Percentiles rank a stretch among this genome's conserved stretches.
These are phyloP conservation scores for Trichopoda pennipes DNA, from an alignment of 2,888 invertebrate genomes.

Conservation along the genomic window DNA sequence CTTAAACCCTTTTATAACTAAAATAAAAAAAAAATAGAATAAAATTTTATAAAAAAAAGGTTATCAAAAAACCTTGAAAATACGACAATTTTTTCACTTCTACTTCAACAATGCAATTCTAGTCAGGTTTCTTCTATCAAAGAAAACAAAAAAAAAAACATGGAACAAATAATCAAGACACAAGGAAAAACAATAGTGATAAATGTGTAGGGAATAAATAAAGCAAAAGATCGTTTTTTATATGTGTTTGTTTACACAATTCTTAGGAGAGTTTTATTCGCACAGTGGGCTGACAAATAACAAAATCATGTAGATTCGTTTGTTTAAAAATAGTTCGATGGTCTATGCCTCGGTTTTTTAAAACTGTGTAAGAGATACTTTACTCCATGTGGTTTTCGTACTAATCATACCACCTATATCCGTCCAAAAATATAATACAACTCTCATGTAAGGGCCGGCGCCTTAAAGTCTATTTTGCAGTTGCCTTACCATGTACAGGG, in stretches of 20 bases:
- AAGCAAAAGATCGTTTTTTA: constrained; percentile 39
- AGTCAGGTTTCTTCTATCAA: constrained; percentile 67
- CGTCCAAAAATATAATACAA: no score
- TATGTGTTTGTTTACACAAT: constrained; percentile 47
- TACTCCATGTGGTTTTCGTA: no score
- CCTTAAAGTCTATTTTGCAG: no score
- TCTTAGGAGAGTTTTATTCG: constrained; percentile 43
- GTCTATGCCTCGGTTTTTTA: no score
- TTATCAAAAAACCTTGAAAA: constrained; percentile 68
- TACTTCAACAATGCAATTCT: constrained; percentile 58
- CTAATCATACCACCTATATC: no score
- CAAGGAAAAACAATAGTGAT: constrained; percentile 5
- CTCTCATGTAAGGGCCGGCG: no score
- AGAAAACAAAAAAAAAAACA: constrained; percentile 19
- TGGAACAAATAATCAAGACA: constrained; percentile 11
- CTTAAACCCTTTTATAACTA: constrained; percentile 42
- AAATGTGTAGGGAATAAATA: constrained; percentile 33
- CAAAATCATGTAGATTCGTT: not conserved
- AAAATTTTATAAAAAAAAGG: constrained; percentile 43
- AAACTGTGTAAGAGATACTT: no score
- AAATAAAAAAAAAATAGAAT: constrained; percentile 40
- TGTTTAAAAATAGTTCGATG: no score
- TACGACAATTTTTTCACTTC: constrained; percentile 53
- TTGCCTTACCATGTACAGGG: no score
- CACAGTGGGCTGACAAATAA: constrained; percentile 20